Percentiles rank a stretch among this genome's conserved stretches.
phyloP scores from a whole-genome alignment of 2,113 vertebrate species.

The Spea multiplicata region DNA sequence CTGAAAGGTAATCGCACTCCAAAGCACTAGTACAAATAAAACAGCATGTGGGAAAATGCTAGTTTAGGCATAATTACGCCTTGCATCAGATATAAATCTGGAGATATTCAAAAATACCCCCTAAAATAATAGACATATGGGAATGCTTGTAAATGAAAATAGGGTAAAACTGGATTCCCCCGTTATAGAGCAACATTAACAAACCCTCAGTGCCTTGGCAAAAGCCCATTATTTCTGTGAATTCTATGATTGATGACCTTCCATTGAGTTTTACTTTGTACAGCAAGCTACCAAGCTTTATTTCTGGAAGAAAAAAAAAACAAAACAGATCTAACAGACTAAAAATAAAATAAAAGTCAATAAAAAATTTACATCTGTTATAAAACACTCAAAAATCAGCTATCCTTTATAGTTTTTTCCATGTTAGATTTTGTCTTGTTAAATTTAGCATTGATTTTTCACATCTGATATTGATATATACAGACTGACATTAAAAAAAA shows the following conservation, averaged over 20 bases:
- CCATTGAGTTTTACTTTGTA: slow-evolving; percentile 8
- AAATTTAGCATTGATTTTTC: no score
- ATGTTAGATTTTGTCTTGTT: no score
- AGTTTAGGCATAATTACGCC: slow-evolving; percentile 30
- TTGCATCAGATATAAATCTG: slow-evolving; percentile 33
- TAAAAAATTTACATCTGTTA: no score
- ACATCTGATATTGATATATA: no score
- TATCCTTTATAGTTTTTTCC: no score
- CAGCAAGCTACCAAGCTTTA: slow-evolving; percentile 4
- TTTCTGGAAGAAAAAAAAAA: background rate
- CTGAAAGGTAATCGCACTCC: slow-evolving; percentile 18
- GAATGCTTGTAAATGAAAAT: slow-evolving; percentile 36
- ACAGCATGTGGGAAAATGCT: slow-evolving; percentile 36
- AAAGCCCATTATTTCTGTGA: slow-evolving; percentile 8
- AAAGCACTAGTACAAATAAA: slow-evolving; percentile 34
- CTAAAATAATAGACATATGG: slow-evolving; percentile 41
- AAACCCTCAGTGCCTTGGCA: slow-evolving; percentile 12
- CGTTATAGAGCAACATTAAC: background rate
- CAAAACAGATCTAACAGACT: background rate
- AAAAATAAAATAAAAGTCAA: no score
- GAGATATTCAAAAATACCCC: slow-evolving; percentile 21
- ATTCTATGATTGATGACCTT: slow-evolving; percentile 26
- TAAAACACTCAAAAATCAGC: no score
- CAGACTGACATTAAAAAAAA: no score
- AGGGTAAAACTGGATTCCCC: slow-evolving; percentile 27